phyloP scores from a whole-genome alignment of 2,113 vertebrate genomes.

The Syngnathoides biaculeatus region DNA sequence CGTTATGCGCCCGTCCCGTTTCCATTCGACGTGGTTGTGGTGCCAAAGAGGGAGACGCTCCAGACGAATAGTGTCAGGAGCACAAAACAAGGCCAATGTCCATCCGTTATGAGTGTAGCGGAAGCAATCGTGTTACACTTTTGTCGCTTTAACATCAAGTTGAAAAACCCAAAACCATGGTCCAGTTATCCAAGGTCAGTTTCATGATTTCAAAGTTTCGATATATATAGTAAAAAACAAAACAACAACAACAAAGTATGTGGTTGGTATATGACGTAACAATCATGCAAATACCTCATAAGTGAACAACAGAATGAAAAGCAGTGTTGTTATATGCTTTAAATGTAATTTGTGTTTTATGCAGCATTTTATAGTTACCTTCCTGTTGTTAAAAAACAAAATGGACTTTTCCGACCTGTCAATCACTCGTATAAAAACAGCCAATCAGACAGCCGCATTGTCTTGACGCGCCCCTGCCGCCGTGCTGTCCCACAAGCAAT shows the following conservation, averaged over 20 bases:
- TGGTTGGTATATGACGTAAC: conserved; percentile 8
- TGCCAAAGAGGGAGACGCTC: conserved; percentile 49
- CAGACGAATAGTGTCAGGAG: conserved; percentile 36
- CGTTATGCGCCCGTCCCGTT: conserved; percentile 34
- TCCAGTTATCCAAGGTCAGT: conserved; percentile 12
- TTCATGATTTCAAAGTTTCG: conserved; percentile 33
- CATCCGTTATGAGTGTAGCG: conserved; percentile 23
- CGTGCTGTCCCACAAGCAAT: too few relatives aligned
- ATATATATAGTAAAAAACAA: too few relatives aligned
- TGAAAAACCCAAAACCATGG: conserved; percentile 18
- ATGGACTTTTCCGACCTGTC: too few relatives aligned
- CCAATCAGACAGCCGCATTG: too few relatives aligned
- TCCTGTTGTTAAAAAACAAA: conserved; percentile 5
- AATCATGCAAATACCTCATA: conserved; percentile 38
- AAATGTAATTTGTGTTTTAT: conserved; percentile 28
- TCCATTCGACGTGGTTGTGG: conserved; percentile 34
- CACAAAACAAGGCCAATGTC: conserved; percentile 25
- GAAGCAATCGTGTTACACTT: conserved; percentile 5
- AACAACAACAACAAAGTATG: conserved; percentile 25
- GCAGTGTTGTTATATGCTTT: conserved; percentile 11
- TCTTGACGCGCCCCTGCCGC: too few relatives aligned
- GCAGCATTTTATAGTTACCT: conserved; percentile 8
- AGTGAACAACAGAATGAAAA: conserved; percentile 31
- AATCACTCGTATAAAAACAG: too few relatives aligned
- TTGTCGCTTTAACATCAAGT: conserved; percentile 16